Evolutionary conservation across 2,113 vertebrate species (phyloP).

Genomic region (Uria lomvia): DNA sequence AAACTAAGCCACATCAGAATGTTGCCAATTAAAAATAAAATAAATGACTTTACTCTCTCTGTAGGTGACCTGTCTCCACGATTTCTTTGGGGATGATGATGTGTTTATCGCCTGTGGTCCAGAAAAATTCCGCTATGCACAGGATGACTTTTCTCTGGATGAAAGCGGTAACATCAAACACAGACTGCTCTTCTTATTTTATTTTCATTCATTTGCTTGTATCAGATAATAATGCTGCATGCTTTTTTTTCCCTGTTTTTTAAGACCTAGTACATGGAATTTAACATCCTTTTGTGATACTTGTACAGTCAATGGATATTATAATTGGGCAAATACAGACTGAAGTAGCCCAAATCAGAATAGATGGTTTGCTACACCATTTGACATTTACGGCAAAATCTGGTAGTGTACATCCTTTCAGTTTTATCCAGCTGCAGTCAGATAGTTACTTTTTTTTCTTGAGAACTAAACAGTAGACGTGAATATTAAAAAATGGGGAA

Average conservation of each 20-base stretch:
- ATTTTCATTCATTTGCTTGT: neutral
- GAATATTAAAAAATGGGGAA: neutral
- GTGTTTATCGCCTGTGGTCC: slow-evolving; percentile 97
- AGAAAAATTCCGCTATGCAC: slow-evolving; percentile 97
- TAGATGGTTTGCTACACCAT: neutral
- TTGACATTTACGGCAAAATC: neutral
- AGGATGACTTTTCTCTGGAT: slow-evolving; percentile 97
- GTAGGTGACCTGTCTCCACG: slow-evolving; percentile 97
- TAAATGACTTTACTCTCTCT: slow-evolving; percentile 53
- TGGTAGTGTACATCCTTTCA: neutral
- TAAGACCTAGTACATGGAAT: neutral
- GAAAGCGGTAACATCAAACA: slow-evolving; percentile 83
- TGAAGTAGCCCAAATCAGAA: neutral
- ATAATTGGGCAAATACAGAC: neutral
- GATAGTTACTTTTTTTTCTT: neutral
- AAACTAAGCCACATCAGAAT: neutral
- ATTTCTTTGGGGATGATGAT: slow-evolving; percentile 97
- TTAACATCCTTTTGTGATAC: neutral
- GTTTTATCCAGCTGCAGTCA: neutral
- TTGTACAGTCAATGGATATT: neutral
- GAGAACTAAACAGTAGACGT: neutral
- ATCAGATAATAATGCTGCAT: neutral
- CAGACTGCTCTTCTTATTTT: neutral
- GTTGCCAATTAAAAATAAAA: neutral
- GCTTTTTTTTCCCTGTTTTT: neutral